Base-by-base conservation (phyloP, 2,797 vertebrate genomes). In the Sebastes paucispinis region DNA sequence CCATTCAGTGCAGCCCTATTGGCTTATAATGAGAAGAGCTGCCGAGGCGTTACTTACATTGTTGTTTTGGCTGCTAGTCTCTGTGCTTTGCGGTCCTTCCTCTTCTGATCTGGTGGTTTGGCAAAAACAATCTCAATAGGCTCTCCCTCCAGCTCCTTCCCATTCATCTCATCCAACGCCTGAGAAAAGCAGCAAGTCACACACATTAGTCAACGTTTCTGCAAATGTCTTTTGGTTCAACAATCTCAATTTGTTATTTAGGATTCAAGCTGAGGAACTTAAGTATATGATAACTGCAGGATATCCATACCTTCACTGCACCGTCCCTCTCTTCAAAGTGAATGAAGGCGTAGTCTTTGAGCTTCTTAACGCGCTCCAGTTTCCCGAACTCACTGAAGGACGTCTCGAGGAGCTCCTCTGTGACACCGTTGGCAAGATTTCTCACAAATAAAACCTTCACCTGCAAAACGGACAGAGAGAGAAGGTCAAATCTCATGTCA, bases 291-390 rank as follows among this genome's bases (percentile, higher is more conserved):
- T 2, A 11, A 27, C 11, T 9, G 16, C 1, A 8, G 7, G 8
- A 18, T 1, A 5, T 2, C 22, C 29, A 77, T 95, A 98, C 98
- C 97, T 98, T 99, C 79, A 99, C 97, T 34, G 98, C 98, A 68
- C 97, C 97, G 60, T 98, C 97, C 72, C 98, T 81, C 57, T 98
- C 98, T 79, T 98, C 97, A 85, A 98, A 99, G 94, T 99, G 98
- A 89, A 99, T 97, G 89, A 99, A 99, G 79, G 98, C 98, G 76
- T 99, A 99, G 87, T 99, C 98, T 91, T 99, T 99, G 79, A 99
- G 95, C 84, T 99, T 99, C 95, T 99, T 99, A 29, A 99, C 98
- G 80, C 98, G 95, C 89, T 99, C 97, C 93, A 99, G 93, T 87
- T 97, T 98, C 32, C 98, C 98, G 91, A 97, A 98, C 75, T 97